These are phyloP conservation scores for Penaeus vannamei DNA, from an alignment of 1,140 invertebrate genomes.

Conservation along the genomic window DNA sequence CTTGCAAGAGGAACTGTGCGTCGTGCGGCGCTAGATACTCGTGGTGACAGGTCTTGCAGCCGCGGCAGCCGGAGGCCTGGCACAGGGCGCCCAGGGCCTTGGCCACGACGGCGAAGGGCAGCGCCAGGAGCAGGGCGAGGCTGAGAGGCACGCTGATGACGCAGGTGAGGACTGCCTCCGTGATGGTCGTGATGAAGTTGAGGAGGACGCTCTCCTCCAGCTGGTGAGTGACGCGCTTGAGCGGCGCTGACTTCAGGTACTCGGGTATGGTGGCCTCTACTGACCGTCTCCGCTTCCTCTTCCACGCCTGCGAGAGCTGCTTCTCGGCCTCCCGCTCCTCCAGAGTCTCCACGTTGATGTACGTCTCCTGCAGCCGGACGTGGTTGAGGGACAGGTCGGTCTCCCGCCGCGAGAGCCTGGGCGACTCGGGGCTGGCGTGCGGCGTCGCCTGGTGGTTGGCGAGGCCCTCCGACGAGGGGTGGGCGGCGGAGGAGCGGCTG, in stretches of 20 bases:
- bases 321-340: conserved; percentile 42
- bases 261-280: conserved; percentile 12
- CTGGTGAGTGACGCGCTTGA: conserved; percentile 72
- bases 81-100: conserved; percentile 70
- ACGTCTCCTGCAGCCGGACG: conserved; percentile 42
- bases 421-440: neutral
- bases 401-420: conserved; percentile 1
- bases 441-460: neutral
- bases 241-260: conserved; percentile 69
- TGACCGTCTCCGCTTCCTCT: conserved; percentile 53
- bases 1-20: conserved; percentile 73
- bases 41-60: conserved; percentile 65
- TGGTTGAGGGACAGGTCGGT: conserved; percentile 32
- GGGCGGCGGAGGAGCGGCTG: neutral
- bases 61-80: conserved; percentile 65
- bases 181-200: conserved; percentile 70
- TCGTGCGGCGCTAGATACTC: conserved; percentile 71
- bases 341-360: conserved; percentile 54
- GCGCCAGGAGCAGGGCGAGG: conserved; percentile 71
- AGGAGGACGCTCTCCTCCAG: conserved; percentile 73
- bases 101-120: conserved; percentile 72
- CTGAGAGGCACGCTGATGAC: conserved; percentile 72
- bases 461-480: neutral
- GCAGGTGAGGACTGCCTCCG: conserved; percentile 72
- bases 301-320: conserved; percentile 51